Conservation (phyloP, 2,113 vertebrate species). For the Phyllostomus hastatus region DNA sequence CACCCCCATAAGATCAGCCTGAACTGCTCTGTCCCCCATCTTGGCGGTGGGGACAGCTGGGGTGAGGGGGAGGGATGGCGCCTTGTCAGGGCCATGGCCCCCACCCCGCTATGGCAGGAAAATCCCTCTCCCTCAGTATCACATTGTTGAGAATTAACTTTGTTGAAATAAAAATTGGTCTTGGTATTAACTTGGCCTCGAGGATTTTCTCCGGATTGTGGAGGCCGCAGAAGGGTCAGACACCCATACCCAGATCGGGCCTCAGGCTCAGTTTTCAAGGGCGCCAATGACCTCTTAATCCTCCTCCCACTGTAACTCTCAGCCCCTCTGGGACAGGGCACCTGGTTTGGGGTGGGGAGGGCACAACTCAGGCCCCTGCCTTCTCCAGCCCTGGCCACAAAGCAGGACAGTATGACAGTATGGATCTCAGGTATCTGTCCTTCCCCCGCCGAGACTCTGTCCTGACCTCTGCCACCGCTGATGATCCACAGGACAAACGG, state of each 20-base stretch:
- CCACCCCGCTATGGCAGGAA: neutral
- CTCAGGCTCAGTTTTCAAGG: slow-evolving; percentile 53
- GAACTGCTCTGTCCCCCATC: neutral
- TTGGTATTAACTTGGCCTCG: slow-evolving; percentile 74
- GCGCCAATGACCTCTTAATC: slow-evolving; percentile 29
- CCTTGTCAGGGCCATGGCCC: neutral
- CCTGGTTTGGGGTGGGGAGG: neutral
- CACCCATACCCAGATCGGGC: slow-evolving; percentile 55
- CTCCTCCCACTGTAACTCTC: neutral
- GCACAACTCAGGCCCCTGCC: neutral
- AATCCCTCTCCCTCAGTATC: slow-evolving; percentile 68
- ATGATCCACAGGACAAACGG: neutral
- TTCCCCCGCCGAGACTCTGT: neutral
- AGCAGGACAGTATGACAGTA: rapidly evolving
- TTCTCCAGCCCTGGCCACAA: neutral
- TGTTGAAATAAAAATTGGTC: slow-evolving; percentile 80
- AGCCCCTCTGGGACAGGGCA: neutral
- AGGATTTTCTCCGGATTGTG: slow-evolving; percentile 68
- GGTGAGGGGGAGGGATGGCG: slow-evolving; percentile 61
- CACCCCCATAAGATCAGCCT: too few species aligned
- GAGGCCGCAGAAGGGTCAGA: slow-evolving; percentile 60
- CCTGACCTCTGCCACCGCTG: neutral
- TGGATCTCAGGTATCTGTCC: neutral
- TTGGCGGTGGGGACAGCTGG: slow-evolving; percentile 77
- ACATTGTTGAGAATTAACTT: slow-evolving; percentile 77